A percentile compares a stretch with the other conserved stretches of the same genome.
phyloP scores from a whole-genome alignment of 2,888 invertebrate genomes.

The Electrophaes corylata region DNA sequence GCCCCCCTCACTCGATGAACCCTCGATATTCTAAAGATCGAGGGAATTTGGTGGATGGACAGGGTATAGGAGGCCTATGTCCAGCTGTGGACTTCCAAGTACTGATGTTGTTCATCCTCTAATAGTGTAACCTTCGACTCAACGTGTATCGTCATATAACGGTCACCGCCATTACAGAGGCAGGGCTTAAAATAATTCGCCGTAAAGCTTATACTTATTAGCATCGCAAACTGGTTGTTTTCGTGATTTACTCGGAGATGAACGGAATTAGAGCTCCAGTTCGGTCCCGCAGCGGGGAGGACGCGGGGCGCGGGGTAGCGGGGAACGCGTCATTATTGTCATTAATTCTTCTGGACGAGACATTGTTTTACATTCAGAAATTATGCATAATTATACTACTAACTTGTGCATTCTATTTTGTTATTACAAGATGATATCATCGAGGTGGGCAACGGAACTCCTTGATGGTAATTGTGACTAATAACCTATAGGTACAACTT shows the following conservation, averaged over 20 bases:
- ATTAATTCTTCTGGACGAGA: neutral
- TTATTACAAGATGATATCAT: too few relatives aligned
- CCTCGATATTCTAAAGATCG: too few relatives aligned
- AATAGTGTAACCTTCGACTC: too few relatives aligned
- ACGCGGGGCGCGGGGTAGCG: neutral
- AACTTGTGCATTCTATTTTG: neutral
- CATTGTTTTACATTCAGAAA: neutral
- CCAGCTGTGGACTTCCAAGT: too few relatives aligned
- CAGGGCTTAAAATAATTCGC: neutral
- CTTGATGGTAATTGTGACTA: too few relatives aligned
- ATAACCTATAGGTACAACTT: too few relatives aligned
- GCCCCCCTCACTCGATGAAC: too few relatives aligned
- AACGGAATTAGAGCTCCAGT: constrained; percentile 16
- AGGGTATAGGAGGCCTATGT: too few relatives aligned
- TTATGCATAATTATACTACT: constrained; percentile 4
- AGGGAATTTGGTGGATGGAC: too few relatives aligned
- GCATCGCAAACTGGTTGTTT: constrained; percentile 20
- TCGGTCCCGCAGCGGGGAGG: neutral
- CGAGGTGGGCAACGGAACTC: too few relatives aligned
- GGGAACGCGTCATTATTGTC: constrained; percentile 8
- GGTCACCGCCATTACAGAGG: neutral
- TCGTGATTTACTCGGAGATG: constrained; percentile 20
- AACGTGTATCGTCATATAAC: neutral
- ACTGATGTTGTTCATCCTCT: too few relatives aligned
- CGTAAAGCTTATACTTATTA: constrained; percentile 25